Base-by-base conservation (phyloP, 2,888 invertebrate species). In the Microplitis manilae region DNA sequence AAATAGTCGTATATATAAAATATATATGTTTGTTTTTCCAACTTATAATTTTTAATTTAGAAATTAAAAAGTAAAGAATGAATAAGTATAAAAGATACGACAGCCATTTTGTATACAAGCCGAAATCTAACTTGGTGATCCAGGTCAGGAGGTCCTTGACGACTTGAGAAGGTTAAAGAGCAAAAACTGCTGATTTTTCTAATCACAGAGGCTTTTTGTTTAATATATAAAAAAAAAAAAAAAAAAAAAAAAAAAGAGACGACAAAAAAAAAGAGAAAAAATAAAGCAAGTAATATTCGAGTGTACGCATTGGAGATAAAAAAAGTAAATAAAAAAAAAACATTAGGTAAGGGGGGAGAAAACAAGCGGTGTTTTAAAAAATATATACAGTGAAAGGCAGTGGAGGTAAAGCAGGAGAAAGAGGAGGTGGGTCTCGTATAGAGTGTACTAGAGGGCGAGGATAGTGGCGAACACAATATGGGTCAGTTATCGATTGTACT, bases 401-500 rank as follows among this genome's bases (percentile, higher is more conserved):
- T 7, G 38, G 62, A 40, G 72, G 40, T 61, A 30, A 39, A n/a
- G 40, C 30, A 39, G 39, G 30, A 50, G 30, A 30, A 30, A 30
- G 30, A 30, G 30, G 30, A 30, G 30, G 61, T 61, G 60, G 30
- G 67, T 61, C 6, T 39, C 39, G 70, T 40, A 78, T 41, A 61
- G 38, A 59, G 30, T 69, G 72, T 38, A 75, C 65, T 68, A 41
- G 61, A 69, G 71, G 80, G 77, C 62, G 78, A 41, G 67, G 62
- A 76, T 74, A 68, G 73, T 77, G 73, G 79, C 77, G 79, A 79
- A 79, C 80, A 82, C 86, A 86, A 88, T 88, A 88, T 88, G 87
- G 88, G 88, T 88, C 88, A 87, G 85, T 85, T 88, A 88, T 88
- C 86, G 88, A 88, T 88, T 88, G 85, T 85, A 85, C 84, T 74